A percentile compares a stretch with the other conserved stretches of the same genome.
These are phyloP conservation scores for Paramacrobiotus metropolitanus DNA, from an alignment of 1,140 invertebrate species.

Conservation along the genomic window DNA sequence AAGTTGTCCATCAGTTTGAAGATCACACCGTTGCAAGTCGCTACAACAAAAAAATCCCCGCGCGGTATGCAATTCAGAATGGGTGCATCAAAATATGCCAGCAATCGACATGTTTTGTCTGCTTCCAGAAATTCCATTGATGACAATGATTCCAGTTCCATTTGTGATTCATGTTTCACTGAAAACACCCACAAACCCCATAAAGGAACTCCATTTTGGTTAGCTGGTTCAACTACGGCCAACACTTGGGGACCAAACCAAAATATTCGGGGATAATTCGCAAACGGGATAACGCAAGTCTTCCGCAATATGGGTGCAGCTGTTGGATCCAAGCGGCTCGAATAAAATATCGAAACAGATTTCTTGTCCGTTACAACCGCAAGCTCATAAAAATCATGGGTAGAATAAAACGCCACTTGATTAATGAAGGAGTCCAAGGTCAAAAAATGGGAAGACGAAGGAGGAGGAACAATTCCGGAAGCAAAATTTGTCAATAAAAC, in stretches of 20 bases:
- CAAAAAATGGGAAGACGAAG: slow-evolving; percentile 42
- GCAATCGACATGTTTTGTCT: neutral
- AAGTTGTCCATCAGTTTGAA: too few relatives aligned
- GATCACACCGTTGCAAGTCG: too few relatives aligned
- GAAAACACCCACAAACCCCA: slow-evolving; percentile 1
- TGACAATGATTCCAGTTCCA: neutral
- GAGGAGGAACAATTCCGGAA: slow-evolving; percentile 48
- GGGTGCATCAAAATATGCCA: neutral
- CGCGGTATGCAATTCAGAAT: too few relatives aligned
- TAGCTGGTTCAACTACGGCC: neutral
- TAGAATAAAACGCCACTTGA: slow-evolving; percentile 32
- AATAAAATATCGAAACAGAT: neutral
- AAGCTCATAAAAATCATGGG: neutral
- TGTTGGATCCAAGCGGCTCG: neutral
- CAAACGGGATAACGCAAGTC: neutral
- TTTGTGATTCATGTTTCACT: neutral
- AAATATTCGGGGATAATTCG: neutral
- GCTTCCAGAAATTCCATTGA: neutral
- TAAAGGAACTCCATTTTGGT: neutral
- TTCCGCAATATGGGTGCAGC: neutral
- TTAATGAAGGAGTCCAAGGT: slow-evolving; percentile 30
- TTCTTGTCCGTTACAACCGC: neutral
- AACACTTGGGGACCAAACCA: neutral
- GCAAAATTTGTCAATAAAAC: slow-evolving; percentile 46
- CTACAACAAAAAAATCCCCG: too few relatives aligned